Base-by-base conservation (phyloP, 2,797 vertebrate species). In the Helostoma temminkii region DNA sequence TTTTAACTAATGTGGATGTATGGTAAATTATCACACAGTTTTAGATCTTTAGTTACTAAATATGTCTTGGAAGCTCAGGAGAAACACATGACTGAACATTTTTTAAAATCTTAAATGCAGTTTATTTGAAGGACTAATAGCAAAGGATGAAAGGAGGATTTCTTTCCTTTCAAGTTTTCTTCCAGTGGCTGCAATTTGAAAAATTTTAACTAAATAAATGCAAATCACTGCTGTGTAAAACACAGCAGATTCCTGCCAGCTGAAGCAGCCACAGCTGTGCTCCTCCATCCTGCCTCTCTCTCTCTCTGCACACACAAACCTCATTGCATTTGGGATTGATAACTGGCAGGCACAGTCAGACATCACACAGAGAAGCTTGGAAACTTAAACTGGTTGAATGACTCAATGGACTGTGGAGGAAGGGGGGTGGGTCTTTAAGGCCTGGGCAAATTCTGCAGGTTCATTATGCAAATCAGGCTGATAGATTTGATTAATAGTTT, bases 381-480 rank as follows among this genome's bases (percentile, higher is more conserved):
- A 67, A 76, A 81, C 70, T 78, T 78, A 55, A 62, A 75, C 53
- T 50, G 28, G 15, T 70, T 76, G 50, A 65, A 76, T 32, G 59
- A 62, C 49, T 49, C 24, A 30, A 18, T n/a, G 46, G 34, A 43
- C 28, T n/a, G 30, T 1, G 7, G 25, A 2, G 8, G 36, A 11
- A n/a, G 10, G n/a, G 26, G 14, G 22, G 14, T 5, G 11, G 34
- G 21, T 43, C 59, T 69, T 69, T 63, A 25, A 62, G 50, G 61
- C 50, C 41, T 16, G 9, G 41, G 36, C 52, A 62, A 60, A 74
- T 71, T 66, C 59, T 72, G 70, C 76, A 62, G 63, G 69, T 72
- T 89, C 67, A 85, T 87, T 90, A 91, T 89, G 88, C 80, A 91
- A 86, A 91, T 82, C 3, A 64, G 28, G 21, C 67, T 63, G 70